These are phyloP conservation scores for Yasuhikotakia modesta DNA, from an alignment of 2,797 vertebrate genomes.

Conservation along the genomic window DNA sequence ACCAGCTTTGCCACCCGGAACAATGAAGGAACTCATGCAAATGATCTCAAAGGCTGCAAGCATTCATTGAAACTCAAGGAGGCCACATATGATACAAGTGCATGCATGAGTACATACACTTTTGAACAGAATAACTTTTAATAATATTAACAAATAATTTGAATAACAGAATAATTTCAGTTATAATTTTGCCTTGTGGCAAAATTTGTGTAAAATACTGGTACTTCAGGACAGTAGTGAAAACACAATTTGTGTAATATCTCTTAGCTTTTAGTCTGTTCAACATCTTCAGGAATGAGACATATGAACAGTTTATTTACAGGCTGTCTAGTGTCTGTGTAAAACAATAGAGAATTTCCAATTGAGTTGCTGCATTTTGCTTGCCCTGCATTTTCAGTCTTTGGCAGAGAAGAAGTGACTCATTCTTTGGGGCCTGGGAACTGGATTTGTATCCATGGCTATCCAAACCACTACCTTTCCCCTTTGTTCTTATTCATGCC, in stretches of 20 bases:
- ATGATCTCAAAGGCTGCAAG: background rate
- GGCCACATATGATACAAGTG: background rate
- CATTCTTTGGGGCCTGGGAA: constrained; percentile 12
- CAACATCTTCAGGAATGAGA: background rate
- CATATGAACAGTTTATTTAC: background rate
- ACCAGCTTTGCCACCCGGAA: background rate
- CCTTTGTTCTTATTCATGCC: background rate
- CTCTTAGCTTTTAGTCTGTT: no score
- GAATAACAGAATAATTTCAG: no score
- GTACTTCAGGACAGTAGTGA: background rate
- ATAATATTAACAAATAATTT: no score
- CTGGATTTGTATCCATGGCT: constrained; percentile 8
- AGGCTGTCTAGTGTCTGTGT: background rate
- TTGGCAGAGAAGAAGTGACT: background rate
- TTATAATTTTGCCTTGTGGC: no score
- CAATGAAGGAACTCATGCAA: background rate
- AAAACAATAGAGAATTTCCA: background rate
- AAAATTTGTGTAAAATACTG: no score
- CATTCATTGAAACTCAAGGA: background rate
- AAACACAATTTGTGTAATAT: background rate
- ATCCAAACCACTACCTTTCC: constrained; percentile 23
- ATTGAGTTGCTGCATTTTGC: background rate
- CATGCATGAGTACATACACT: no score
- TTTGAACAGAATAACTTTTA: background rate
- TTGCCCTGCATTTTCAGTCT: background rate